phyloP scores from a whole-genome alignment of 1,140 invertebrate genomes.

The Psilanteris sp. region DNA sequence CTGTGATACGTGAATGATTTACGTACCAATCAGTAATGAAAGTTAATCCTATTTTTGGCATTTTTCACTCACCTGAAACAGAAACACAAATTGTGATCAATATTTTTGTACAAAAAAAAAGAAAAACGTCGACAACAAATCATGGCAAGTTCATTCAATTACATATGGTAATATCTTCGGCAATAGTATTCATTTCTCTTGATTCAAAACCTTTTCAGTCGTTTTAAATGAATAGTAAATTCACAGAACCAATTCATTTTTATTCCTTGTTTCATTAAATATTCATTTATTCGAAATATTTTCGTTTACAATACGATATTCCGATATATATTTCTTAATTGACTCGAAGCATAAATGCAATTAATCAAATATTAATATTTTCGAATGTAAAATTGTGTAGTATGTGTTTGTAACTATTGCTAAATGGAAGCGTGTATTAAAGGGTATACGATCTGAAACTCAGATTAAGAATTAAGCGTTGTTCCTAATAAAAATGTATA shows the following conservation, averaged over 20 bases:
- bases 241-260: conserved; percentile 19
- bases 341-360: too few species aligned
- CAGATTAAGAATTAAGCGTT: too few species aligned
- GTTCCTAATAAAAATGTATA: too few species aligned
- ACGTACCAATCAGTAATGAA: conserved; percentile 62
- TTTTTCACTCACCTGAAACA: conserved; percentile 68
- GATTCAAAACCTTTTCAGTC: conserved; percentile 8
- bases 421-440: too few species aligned
- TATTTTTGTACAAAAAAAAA: conserved; percentile 32
- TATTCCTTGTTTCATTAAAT: not conserved
- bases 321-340: too few species aligned
- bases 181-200: conserved; percentile 21
- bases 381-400: too few species aligned
- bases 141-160: conserved; percentile 39
- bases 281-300: conserved; percentile 18
- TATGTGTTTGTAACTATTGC: too few species aligned
- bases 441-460: too few species aligned
- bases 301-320: too few species aligned
- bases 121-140: conserved; percentile 31
- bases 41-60: conserved; percentile 58
- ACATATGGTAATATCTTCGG: conserved; percentile 23
- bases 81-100: conserved; percentile 57
- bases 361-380: too few species aligned
- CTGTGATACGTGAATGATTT: conserved; percentile 59
- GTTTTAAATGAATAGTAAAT: conserved; percentile 16